A percentile compares a stretch with the other conserved stretches of the same genome.
phyloP scores from a whole-genome alignment of 2,888 invertebrate genomes.

The Eupithecia dodoneata region DNA sequence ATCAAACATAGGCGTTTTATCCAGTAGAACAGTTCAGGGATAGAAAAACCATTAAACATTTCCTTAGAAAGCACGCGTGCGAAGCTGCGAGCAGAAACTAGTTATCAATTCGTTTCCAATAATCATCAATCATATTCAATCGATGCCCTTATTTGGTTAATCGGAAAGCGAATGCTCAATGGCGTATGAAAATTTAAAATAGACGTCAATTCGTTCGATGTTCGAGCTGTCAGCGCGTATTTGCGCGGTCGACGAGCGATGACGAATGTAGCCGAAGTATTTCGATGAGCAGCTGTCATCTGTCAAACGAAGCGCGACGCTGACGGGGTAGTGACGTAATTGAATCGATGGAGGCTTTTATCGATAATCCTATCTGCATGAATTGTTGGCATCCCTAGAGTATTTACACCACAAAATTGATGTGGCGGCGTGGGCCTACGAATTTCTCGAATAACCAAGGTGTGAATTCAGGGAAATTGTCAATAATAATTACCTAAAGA shows the following conservation, averaged over 20 bases:
- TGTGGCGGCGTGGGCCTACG: background rate
- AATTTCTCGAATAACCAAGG: background rate
- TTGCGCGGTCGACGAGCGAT: constrained; percentile 41
- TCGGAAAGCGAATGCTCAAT: constrained; percentile 23
- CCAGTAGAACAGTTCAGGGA: too few species aligned
- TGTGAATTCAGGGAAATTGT: background rate
- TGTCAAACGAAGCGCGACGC: constrained; percentile 13
- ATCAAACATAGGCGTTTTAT: too few species aligned
- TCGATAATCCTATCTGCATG: constrained; percentile 10
- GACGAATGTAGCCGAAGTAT: constrained; percentile 51
- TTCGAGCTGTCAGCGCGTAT: constrained; percentile 49
- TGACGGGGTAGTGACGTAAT: constrained; percentile 11
- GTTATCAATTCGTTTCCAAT: background rate
- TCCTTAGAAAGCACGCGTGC: too few species aligned
- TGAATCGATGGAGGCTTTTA: constrained; percentile 10
- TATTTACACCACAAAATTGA: background rate
- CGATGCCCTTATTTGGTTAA: constrained; percentile 20
- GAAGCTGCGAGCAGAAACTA: too few species aligned
- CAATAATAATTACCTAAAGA: background rate
- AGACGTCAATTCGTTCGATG: constrained; percentile 45
- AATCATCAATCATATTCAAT: constrained; percentile 10
- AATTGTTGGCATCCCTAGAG: background rate
- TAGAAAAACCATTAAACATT: too few species aligned
- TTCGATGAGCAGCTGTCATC: constrained; percentile 26
- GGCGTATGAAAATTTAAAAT: constrained; percentile 41